Percentiles rank a stretch among this genome's conserved stretches.
phyloP scores from a whole-genome alignment of 2,797 vertebrate species.

The Glyptemys insculpta region DNA sequence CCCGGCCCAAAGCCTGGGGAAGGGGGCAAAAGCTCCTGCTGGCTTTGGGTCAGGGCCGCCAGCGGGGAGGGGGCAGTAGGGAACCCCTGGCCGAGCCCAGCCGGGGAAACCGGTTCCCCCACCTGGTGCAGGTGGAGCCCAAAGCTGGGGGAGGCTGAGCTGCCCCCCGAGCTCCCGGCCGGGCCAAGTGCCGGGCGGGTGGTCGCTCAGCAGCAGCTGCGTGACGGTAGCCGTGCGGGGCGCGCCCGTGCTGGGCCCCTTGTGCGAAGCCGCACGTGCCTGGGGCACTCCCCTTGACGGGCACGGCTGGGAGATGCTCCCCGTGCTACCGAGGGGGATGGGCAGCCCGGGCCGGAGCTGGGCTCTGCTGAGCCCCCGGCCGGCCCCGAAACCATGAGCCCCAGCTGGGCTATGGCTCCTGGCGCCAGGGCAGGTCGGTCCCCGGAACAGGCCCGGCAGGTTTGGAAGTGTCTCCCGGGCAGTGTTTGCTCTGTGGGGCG shows the following conservation, averaged over 20 bases:
- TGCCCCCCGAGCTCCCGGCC: no score
- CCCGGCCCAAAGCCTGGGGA: no score
- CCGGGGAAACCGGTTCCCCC: background rate
- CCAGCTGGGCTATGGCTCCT: background rate
- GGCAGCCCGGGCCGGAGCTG: no score
- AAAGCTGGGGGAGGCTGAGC: background rate
- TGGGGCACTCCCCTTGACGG: no score
- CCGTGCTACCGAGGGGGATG: rapidly evolving
- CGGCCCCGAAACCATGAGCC: background rate
- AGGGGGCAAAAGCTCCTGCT: no score
- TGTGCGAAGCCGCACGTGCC: no score
- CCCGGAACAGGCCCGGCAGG: background rate
- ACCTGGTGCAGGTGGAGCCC: background rate
- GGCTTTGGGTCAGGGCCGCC: background rate
- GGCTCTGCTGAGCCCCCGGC: background rate
- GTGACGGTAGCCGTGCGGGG: no score
- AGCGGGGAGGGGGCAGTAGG: background rate
- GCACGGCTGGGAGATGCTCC: no score
- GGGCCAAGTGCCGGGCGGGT: no score
- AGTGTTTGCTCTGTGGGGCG: no score
- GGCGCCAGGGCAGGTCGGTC: background rate
- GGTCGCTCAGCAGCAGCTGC: no score
- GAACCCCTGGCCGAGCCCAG: background rate
- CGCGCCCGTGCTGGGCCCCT: no score
- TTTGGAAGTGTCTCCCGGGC: background rate